phyloP scores from a whole-genome alignment of 92 coral and sea anemone genomes.

The Actinostola sp. region DNA sequence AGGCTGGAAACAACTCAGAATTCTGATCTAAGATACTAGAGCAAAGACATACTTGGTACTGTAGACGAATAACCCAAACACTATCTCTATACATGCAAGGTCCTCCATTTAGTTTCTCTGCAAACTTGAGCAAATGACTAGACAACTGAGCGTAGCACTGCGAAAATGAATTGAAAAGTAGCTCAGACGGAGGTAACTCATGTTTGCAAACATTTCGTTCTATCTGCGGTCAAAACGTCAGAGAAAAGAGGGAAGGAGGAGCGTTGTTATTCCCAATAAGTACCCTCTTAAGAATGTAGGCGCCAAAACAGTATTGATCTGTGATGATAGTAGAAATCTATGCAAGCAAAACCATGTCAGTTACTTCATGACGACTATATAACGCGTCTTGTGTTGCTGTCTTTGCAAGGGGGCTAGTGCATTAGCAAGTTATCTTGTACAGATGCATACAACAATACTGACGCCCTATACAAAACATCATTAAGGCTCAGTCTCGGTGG shows the following conservation, averaged over 20 bases:
- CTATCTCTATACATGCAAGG: too few relatives aligned
- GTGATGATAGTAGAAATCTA: slow-evolving; percentile 1
- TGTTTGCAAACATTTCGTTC: slow-evolving; percentile 18
- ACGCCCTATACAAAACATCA: slow-evolving; percentile 7
- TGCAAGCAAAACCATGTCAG: background rate
- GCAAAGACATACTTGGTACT: too few relatives aligned
- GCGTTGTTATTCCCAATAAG: slow-evolving; percentile 40
- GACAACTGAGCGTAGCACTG: background rate
- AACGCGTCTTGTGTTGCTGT: too few relatives aligned
- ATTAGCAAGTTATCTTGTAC: slow-evolving; percentile 2
- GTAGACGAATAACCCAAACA: too few relatives aligned
- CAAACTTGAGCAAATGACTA: background rate
- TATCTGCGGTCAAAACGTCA: slow-evolving; percentile 37
- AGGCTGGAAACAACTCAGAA: too few relatives aligned
- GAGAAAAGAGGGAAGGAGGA: slow-evolving; percentile 50
- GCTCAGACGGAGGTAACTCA: background rate
- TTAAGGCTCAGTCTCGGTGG: slow-evolving; percentile 17
- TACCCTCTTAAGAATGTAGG: slow-evolving; percentile 56
- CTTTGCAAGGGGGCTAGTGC: too few relatives aligned
- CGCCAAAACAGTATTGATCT: slow-evolving; percentile 51
- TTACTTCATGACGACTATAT: too few relatives aligned
- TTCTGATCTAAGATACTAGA: too few relatives aligned
- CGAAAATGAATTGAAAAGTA: background rate
- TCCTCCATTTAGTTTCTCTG: too few relatives aligned
- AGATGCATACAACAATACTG: slow-evolving; percentile 17